phyloP scores from a whole-genome alignment of 2,797 vertebrate genomes.

The Ceryle rudis region DNA sequence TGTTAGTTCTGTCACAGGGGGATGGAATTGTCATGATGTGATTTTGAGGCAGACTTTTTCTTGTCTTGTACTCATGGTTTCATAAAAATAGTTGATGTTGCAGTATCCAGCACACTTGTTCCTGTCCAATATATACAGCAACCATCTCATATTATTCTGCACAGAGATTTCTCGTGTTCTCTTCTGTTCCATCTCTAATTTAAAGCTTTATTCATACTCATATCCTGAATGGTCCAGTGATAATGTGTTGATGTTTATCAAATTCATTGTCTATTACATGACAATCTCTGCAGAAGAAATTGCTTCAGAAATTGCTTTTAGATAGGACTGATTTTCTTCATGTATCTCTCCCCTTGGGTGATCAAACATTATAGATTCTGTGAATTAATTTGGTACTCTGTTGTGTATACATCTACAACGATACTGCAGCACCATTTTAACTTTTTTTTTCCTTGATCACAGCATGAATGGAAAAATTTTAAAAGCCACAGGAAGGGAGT shows the following conservation, averaged over 20 bases:
- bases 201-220: not conserved
- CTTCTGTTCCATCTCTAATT: not conserved
- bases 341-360: not conserved
- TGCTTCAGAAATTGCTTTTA: slow-evolving; percentile 38
- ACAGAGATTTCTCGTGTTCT: not conserved
- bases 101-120: not conserved
- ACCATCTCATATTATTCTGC: not conserved
- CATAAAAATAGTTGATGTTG: not conserved
- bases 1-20: not conserved
- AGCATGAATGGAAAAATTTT: not conserved
- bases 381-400: slow-evolving; percentile 13
- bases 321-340: slow-evolving; percentile 11
- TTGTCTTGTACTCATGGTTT: not conserved
- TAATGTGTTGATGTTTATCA: slow-evolving; percentile 7
- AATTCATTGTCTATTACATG: slow-evolving; percentile 16
- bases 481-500: not conserved
- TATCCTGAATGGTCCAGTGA: not conserved
- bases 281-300: slow-evolving; percentile 16
- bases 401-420: not conserved
- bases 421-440: not conserved
- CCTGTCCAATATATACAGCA: not conserved
- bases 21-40: not conserved
- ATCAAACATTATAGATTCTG: slow-evolving; percentile 19
- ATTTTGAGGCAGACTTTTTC: not conserved
- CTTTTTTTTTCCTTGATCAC: not conserved